phyloP scores from a whole-genome alignment of 1,140 invertebrate species.

The Drosophila serrata region DNA sequence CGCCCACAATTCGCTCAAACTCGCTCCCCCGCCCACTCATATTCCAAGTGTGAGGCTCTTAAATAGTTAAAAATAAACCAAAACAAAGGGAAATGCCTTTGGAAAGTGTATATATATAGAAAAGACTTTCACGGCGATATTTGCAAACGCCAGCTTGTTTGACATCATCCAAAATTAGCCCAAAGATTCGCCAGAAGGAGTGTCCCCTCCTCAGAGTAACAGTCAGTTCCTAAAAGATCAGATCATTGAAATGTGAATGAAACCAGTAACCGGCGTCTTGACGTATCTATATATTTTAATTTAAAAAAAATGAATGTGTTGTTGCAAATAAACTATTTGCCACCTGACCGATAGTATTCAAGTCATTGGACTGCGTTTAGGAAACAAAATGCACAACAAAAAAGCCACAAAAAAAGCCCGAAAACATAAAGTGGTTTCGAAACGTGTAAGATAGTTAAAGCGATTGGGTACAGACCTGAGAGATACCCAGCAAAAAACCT shows the following conservation, averaged over 20 bases:
- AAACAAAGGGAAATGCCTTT: constrained; percentile 36
- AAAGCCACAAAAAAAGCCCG: constrained; percentile 21
- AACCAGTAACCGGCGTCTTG: constrained; percentile 56
- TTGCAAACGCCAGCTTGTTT: constrained; percentile 22
- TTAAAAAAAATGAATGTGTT: constrained; percentile 16
- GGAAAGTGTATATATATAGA: constrained; percentile 2
- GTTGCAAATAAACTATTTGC: constrained; percentile 22
- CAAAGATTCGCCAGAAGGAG: constrained; percentile 18
- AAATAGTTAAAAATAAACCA: constrained; percentile 56
- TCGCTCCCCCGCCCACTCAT: constrained; percentile 6
- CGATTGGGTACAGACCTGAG: neutral
- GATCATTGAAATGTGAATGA: constrained; percentile 16
- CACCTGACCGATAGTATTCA: constrained; percentile 46
- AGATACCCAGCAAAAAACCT: constrained; percentile 4
- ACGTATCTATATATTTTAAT: constrained; percentile 18
- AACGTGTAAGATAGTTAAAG: constrained; percentile 24
- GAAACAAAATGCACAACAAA: constrained; percentile 49
- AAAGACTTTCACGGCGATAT: constrained; percentile 9
- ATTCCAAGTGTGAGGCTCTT: constrained; percentile 32
- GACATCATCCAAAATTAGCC: constrained; percentile 49
- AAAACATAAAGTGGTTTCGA: constrained; percentile 36
- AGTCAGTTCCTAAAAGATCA: constrained; percentile 1
- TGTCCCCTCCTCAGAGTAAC: constrained; percentile 1
- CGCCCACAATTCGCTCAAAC: constrained; percentile 33
- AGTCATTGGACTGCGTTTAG: constrained; percentile 61